Conservation (phyloP, 2,888 invertebrate species). For the Phytoseiulus persimilis region DNA sequence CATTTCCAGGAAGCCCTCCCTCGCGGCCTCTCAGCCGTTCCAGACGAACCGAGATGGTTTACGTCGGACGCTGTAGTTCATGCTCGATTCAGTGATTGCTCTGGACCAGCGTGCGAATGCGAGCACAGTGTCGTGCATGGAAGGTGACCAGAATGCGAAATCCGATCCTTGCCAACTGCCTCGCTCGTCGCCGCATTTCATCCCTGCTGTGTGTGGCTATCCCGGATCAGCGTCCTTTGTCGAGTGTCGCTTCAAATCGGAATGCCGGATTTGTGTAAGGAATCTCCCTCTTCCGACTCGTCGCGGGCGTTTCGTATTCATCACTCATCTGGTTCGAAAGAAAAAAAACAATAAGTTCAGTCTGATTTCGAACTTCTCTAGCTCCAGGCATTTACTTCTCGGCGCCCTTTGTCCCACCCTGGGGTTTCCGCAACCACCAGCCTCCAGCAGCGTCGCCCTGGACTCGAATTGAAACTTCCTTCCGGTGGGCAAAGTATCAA, state of each 20-base stretch:
- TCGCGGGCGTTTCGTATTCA: background rate
- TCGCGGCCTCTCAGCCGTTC: background rate
- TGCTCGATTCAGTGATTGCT: background rate
- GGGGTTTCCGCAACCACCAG: too few species aligned
- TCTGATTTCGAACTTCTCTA: too few species aligned
- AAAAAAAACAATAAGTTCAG: too few species aligned
- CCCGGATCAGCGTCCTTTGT: too few species aligned
- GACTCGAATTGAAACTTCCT: too few species aligned
- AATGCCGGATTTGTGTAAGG: background rate
- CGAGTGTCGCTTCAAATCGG: background rate
- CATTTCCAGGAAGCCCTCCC: constrained; percentile 5
- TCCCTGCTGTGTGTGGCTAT: too few species aligned
- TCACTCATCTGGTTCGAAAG: too few species aligned
- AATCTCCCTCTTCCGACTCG: background rate
- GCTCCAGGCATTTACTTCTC: too few species aligned
- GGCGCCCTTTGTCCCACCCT: too few species aligned
- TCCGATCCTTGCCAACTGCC: background rate
- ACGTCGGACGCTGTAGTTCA: background rate
- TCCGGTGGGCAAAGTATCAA: too few species aligned
- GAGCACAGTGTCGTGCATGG: background rate
- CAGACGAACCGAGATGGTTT: background rate
- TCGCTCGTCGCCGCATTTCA: background rate
- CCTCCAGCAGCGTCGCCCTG: too few species aligned
- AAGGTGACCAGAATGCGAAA: background rate
- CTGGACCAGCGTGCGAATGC: background rate